Evolutionary conservation across 2,797 vertebrate species (phyloP), one percentile per base, ranked within the genome.

Genomic region (Tachyglossus aculeatus): DNA sequence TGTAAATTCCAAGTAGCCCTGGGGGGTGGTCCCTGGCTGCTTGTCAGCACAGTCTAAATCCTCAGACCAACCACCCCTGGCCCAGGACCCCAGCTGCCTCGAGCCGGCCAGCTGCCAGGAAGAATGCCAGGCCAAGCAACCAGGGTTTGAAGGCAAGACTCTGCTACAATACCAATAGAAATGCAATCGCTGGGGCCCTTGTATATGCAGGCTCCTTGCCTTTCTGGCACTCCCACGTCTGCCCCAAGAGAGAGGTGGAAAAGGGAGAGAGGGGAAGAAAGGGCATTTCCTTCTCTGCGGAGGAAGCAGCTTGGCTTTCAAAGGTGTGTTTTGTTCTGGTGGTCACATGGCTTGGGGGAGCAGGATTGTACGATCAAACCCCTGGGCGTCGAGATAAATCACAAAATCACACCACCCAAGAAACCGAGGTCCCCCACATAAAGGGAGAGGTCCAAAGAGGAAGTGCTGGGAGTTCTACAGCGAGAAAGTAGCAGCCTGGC

Each of bases 401-500:
- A 60, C 13, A 8, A 2, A 29, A 14, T 48, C 48, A 67, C 58
- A 53, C 54, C n/a, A 52, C 18, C 0, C 33, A 57, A 65, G 53
- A 21, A 18, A 32, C 9, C 33, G 52, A 54, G 15, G 3, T 57
- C 60, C 48, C 33, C 22, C 33, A 60, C 76, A 27, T 24, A 58
- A 52, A 63, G 37, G 67, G 58, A 24, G 59, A 74, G 64, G 61
- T 66, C 47, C 21, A 61, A 44, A 60, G 41, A 25, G 36, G 39
- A 57, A 13, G 12, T 29, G n/a, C n/a, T n/a, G n/a, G n/a, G n/a
- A n/a, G n/a, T n/a, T n/a, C n/a, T n/a, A n/a, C n/a, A n/a, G n/a
- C n/a, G n/a, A n/a, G n/a, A n/a, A n/a, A n/a, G n/a, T n/a, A n/a
- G n/a, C n/a, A n/a, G n/a, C n/a, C n/a, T n/a, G n/a, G n/a, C n/a